Percentiles rank a stretch among this genome's conserved stretches.
Evolutionary conservation across 2,113 vertebrate genomes (phyloP).

Genomic region (Asarcornis scutulata): DNA sequence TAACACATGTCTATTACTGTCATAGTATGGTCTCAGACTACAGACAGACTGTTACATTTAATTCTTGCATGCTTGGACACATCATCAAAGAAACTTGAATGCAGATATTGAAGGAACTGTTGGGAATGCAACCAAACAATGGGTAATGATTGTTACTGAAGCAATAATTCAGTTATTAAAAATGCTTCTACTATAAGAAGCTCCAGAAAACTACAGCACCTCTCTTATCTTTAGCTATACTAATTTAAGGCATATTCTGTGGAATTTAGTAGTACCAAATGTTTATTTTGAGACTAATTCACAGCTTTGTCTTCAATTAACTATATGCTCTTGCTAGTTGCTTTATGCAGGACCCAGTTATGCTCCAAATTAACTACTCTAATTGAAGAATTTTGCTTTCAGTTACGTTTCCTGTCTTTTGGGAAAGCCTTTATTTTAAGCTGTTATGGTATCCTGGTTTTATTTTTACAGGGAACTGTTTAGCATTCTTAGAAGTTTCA

Average conservation of each 20-base stretch:
- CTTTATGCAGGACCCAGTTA: background rate
- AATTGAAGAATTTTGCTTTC: background rate
- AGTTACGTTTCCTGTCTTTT: background rate
- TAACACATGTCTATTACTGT: background rate
- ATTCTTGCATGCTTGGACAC: background rate
- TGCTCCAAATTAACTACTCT: background rate
- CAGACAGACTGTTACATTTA: background rate
- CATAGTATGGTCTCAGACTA: background rate
- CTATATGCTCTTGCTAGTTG: background rate
- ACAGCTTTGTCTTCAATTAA: background rate
- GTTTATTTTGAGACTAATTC: background rate
- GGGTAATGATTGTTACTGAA: background rate
- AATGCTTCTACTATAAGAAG: background rate
- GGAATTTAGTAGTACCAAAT: background rate
- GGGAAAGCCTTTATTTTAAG: constrained; percentile 30
- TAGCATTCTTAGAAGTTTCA: constrained; percentile 20
- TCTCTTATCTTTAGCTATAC: background rate
- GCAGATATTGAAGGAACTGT: background rate
- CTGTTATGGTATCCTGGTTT: constrained; percentile 8
- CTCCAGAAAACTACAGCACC: background rate
- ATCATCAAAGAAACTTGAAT: background rate
- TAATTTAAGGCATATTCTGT: background rate
- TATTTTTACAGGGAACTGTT: constrained; percentile 35
- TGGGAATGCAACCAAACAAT: background rate
- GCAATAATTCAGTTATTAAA: background rate